Conservation (phyloP, 2,888 invertebrate species). For the Crematogaster levior region DNA sequence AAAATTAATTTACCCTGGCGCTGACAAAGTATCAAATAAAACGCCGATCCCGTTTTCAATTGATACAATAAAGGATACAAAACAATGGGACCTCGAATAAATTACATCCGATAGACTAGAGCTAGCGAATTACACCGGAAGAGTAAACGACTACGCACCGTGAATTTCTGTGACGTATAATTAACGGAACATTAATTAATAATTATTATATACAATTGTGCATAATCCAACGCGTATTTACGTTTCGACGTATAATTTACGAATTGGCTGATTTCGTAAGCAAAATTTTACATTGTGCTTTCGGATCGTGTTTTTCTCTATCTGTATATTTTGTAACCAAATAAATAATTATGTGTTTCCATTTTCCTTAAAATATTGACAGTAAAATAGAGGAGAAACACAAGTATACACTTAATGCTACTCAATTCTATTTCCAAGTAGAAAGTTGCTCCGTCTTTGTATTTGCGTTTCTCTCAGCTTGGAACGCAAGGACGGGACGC, state of each 20-base stretch:
- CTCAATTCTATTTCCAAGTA: neutral
- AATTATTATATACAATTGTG: conserved; percentile 68
- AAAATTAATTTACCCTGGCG: conserved; percentile 60
- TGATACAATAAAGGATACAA: conserved; percentile 68
- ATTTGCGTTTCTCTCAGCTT: conserved; percentile 31
- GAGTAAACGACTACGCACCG: conserved; percentile 53
- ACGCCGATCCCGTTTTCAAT: conserved; percentile 59
- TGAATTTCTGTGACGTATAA: conserved; percentile 71
- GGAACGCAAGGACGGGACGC: conserved; percentile 40
- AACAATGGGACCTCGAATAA: conserved; percentile 67
- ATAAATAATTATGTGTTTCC: neutral
- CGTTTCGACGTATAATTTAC: conserved; percentile 42
- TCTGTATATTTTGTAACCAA: neutral
- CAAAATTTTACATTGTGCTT: conserved; percentile 9
- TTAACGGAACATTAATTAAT: conserved; percentile 82
- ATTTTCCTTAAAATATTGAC: neutral
- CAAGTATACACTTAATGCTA: neutral
- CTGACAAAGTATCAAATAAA: conserved; percentile 64
- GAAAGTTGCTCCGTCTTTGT: conserved; percentile 34
- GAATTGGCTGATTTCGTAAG: conserved; percentile 9
- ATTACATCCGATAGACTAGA: conserved; percentile 70
- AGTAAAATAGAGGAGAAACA: neutral
- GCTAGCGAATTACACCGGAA: conserved; percentile 68
- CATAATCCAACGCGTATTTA: conserved; percentile 21
- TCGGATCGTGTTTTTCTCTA: neutral